Conservation (phyloP, 2,888 invertebrate genomes). For the Axea sp. region DNA sequence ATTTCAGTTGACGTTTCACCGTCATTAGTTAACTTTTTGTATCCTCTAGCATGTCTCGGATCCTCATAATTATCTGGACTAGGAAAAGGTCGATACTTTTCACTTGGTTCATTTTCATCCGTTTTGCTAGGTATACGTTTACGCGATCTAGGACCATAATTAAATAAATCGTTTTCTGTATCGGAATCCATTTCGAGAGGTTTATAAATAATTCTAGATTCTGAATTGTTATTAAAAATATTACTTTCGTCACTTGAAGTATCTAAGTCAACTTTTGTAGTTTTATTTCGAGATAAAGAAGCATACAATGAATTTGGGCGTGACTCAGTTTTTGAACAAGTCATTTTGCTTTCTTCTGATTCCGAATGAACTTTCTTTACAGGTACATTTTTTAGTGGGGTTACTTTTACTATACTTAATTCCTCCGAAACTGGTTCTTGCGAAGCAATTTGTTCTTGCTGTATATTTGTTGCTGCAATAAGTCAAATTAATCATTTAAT, state of each 20-base stretch:
- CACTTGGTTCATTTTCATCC: conserved; percentile 57
- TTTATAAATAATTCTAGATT: conserved; percentile 70
- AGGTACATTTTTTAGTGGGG: conserved; percentile 6
- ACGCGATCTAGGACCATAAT: conserved; percentile 66
- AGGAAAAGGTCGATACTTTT: conserved; percentile 65
- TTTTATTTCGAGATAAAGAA: conserved; percentile 33
- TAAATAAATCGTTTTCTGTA: conserved; percentile 72
- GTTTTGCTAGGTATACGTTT: conserved; percentile 67
- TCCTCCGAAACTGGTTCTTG: no score
- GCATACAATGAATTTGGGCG: conserved; percentile 53
- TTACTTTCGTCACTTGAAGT: conserved; percentile 72
- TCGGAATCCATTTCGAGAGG: conserved; percentile 76
- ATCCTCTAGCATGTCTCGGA: conserved; percentile 55
- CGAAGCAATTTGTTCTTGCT: no score
- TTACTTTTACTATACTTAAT: no score
- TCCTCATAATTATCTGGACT: conserved; percentile 73
- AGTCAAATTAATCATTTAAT: neutral
- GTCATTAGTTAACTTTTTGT: conserved; percentile 30
- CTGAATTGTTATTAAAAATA: conserved; percentile 55
- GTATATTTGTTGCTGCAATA: no score
- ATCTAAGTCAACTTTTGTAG: conserved; percentile 69
- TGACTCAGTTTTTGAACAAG: neutral
- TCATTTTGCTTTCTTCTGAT: conserved; percentile 50
- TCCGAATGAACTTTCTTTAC: neutral
- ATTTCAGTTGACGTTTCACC: conserved; percentile 51